Evolutionary conservation across 2,888 invertebrate species (phyloP), one percentile per base, ranked within the genome.

Genomic region (Torymus texanus): DNA sequence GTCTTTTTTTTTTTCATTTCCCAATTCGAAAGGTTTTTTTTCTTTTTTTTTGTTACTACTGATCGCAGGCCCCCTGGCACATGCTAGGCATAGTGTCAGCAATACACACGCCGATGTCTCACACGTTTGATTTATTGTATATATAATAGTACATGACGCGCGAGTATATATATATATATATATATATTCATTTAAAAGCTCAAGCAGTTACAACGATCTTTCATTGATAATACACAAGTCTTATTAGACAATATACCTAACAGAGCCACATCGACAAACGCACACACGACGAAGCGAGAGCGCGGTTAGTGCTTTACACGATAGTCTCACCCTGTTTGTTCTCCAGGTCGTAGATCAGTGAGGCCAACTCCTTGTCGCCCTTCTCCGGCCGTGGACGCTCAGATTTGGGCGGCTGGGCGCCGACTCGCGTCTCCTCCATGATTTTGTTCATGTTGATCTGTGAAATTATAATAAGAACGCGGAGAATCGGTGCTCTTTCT

Each of bases 291-390:
- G 41, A 41, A 41, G 41, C 41, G 41, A 41, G 41, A 41, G 8
- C 41, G 8, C 41, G 41, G 41, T 8, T 41, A 41, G 41, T 8
- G 41, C 41, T 41, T 41, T 41, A 41, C 5, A 41, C 41, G 41
- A 8, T 41, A 41, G 8, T 91, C 94, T 92, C 92, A 96, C 96
- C 95, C 91, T 96, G 96, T 89, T 96, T 96, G 50, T 94, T 93
- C 87, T 96, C 96, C 93, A 96, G 94, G 75, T 95, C 94, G 82
- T 94, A 93, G 65, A 96, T 92, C 91, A 95, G 93, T 18, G 94
- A 93, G 41, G 94, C 84, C 79, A 77, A 80, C 75, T 78, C 86
- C 85, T 79, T 87, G 83, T 55, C 87, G 84, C 86, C 90, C 90
- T 56, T 85, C 77, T 68, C 74, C 75, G 77, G 11, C 66, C 80